Base-by-base conservation (phyloP, 2,113 vertebrate genomes). In the Triplophysa siluroides region DNA sequence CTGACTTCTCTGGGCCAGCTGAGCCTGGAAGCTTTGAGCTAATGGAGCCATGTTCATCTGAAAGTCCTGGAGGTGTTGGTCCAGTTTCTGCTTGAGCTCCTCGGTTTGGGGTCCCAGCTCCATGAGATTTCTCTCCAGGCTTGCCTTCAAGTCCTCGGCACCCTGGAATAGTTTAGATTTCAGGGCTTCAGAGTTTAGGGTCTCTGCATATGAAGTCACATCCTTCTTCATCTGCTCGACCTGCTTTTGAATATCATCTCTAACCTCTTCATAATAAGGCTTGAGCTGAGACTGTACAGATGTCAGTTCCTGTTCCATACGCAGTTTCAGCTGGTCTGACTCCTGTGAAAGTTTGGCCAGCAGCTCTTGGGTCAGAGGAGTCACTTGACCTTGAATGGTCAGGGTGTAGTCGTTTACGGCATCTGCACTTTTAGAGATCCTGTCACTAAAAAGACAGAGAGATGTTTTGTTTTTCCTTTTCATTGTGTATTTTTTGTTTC, bases 161-260 rank as follows among this genome's bases (percentile, higher is more conserved):
- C 82, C 88, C 68, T 85, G 64, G 61, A 85, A 26, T 47, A 90
- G 38, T 8, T 66, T 19, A 10, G 73, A 50, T 66, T 79, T 85
- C 61, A 91, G 5, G 52, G 86, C 50, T 11, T 88, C 84, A 1
- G 87, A 4, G 41, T 85, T 81, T 77, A 89, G 80, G 82, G 81
- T 23, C 19, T 90, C 80, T 0, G 85, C 85, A 38, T 85, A 78
- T 7, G 87, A 60, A 43, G 83, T 81, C 0, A 91, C 87, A 14
- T 90, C 90, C 0, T 61, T 85, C 26, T 84, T 91, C 24, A 97
- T 88, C 71, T 91, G 91, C 76, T 95, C 91, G 81, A 97, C 72
- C 73, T 93, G 93, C 29, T 3, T 4, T 85, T 93, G 93, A 83
- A 96, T 86, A 18, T 88, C 60, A 0, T 14, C 50, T 45, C 91